These are phyloP conservation scores for Acanthosepion esculentum DNA, from an alignment of 2,888 invertebrate species.

Conservation along the genomic window DNA sequence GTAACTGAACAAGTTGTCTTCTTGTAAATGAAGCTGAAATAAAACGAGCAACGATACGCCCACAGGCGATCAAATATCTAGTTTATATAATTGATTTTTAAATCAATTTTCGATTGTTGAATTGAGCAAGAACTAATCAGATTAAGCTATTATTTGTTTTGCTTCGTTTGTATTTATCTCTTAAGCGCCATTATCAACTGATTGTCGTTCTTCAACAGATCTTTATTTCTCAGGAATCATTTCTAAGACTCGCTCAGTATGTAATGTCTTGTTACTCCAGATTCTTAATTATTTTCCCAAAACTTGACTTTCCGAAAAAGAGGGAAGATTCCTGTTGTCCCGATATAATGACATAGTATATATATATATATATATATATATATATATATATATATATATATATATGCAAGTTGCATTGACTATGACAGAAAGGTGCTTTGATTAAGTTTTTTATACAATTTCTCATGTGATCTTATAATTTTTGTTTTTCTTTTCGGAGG, in stretches of 20 bases:
- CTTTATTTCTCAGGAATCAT: background rate
- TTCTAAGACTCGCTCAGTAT: background rate
- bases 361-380: too few relatives aligned
- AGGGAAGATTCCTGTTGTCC: background rate
- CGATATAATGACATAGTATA: background rate
- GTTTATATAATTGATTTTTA: background rate
- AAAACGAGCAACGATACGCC: background rate
- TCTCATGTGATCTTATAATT: too few relatives aligned
- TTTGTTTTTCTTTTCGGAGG: too few relatives aligned
- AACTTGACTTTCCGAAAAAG: background rate
- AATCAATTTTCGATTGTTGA: slow-evolving; percentile 33
- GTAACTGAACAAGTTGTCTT: background rate
- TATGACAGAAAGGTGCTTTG: too few relatives aligned
- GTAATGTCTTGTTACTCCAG: background rate
- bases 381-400: too few relatives aligned
- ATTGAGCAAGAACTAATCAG: background rate
- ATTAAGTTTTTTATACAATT: too few relatives aligned
- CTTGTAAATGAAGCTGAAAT: background rate
- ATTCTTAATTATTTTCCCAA: background rate
- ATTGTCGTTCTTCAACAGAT: background rate
- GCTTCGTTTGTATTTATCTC: background rate
- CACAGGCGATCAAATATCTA: background rate
- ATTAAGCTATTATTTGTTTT: background rate
- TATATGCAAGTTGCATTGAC: too few relatives aligned
- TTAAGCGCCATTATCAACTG: background rate